Evolutionary conservation across 2,888 invertebrate species (phyloP).

Genomic region (Meliscaeva auricollis): DNA sequence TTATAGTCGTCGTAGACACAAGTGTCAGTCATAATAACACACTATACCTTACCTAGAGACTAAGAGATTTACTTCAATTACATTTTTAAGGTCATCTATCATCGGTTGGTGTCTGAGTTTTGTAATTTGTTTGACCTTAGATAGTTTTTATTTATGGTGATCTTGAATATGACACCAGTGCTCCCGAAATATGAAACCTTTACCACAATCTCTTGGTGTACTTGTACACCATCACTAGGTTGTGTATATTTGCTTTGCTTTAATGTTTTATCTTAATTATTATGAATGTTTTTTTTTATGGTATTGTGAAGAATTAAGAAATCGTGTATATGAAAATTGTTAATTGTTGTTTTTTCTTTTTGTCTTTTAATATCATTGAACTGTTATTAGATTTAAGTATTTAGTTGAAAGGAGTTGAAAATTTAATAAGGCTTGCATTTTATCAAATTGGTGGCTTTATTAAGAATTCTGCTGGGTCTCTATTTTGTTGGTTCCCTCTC

Average conservation of each 20-base stretch:
- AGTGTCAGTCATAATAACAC: neutral
- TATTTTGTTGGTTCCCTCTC: too few relatives aligned
- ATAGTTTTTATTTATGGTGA: constrained; percentile 51
- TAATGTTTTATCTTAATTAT: neutral
- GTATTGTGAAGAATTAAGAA: neutral
- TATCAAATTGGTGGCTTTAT: too few relatives aligned
- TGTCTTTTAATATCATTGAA: too few relatives aligned
- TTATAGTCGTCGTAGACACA: neutral
- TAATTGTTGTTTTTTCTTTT: too few relatives aligned
- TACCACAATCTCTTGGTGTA: constrained; percentile 2
- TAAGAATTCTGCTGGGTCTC: too few relatives aligned
- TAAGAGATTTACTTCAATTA: constrained; percentile 44
- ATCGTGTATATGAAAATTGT: too few relatives aligned
- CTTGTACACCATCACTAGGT: neutral
- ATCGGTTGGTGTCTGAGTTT: constrained; percentile 24
- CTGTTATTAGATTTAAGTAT: too few relatives aligned
- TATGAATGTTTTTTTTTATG: neutral
- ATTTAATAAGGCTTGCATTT: too few relatives aligned
- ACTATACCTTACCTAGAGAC: neutral
- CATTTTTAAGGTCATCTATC: constrained; percentile 58
- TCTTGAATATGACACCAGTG: constrained; percentile 62
- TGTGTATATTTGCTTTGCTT: neutral
- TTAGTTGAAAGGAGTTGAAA: too few relatives aligned
- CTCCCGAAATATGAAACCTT: constrained; percentile 58
- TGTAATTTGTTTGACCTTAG: constrained; percentile 63